These are phyloP conservation scores for Lasiommata megera DNA, from an alignment of 2,888 invertebrate genomes.

Conservation along the genomic window DNA sequence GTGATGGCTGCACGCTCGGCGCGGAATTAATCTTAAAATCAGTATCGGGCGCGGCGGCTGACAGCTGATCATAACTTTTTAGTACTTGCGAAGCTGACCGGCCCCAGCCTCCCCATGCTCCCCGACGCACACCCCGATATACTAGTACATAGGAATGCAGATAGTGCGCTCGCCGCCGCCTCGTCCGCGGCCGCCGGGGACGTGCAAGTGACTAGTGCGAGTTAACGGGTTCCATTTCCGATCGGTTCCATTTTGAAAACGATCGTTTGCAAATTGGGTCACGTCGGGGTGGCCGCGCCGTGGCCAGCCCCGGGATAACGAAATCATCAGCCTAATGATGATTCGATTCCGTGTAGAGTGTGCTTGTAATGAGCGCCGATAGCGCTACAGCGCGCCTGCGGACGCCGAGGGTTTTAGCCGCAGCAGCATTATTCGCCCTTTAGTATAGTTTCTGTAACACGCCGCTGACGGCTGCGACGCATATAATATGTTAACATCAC, in stretches of 20 bases:
- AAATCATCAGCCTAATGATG: not conserved
- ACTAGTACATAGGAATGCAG: too few species aligned
- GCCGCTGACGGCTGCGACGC: too few species aligned
- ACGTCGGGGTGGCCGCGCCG: not conserved
- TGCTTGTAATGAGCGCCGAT: not conserved
- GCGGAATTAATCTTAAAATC: conserved; percentile 2
- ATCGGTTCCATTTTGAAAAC: not conserved
- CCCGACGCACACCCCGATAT: too few species aligned
- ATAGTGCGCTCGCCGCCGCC: too few species aligned
- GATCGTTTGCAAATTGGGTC: conserved; percentile 2
- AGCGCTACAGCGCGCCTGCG: too few species aligned
- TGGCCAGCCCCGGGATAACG: not conserved
- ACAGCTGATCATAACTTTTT: conserved; percentile 9
- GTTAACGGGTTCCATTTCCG: not conserved
- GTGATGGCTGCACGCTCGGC: not conserved
- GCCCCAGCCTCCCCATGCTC: too few species aligned
- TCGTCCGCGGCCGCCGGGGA: not conserved
- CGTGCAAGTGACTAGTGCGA: not conserved
- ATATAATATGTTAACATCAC: too few species aligned
- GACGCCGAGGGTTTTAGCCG: too few species aligned
- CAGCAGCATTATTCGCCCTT: too few species aligned
- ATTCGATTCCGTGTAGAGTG: not conserved
- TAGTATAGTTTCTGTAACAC: too few species aligned
- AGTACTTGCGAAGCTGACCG: too few species aligned
- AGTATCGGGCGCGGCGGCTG: not conserved